A percentile compares a stretch with the other conserved stretches of the same genome.
Evolutionary conservation across 2,888 invertebrate genomes (phyloP).

Genomic region (Sphinx pinastri): DNA sequence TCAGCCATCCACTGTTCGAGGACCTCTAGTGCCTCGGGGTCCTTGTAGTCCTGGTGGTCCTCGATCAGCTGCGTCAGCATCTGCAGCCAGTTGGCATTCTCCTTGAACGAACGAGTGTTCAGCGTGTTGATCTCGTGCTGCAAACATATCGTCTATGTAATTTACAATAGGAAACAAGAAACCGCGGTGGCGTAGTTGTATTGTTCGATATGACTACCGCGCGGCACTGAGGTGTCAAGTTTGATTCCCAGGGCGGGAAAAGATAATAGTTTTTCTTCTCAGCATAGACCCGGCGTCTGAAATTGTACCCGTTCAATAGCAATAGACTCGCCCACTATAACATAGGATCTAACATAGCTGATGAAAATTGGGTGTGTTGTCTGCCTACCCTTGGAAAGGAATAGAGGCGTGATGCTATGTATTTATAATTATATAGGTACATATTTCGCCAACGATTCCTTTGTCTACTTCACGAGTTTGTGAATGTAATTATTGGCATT

Average conservation of each 20-base stretch:
- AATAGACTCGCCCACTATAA: too few species aligned
- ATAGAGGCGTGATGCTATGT: background rate
- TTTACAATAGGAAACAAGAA: too few species aligned
- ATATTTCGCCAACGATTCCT: background rate
- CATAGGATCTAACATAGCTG: too few species aligned
- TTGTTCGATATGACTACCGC: too few species aligned
- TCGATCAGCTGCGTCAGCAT: conserved; percentile 95
- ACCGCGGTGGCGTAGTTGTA: too few species aligned
- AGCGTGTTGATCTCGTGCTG: conserved; percentile 96
- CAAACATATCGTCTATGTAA: conserved; percentile 29
- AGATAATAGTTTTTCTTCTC: too few species aligned
- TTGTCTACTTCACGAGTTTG: background rate
- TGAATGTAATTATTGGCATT: background rate
- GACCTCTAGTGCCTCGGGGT: conserved; percentile 86
- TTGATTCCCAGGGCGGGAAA: too few species aligned
- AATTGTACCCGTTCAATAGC: too few species aligned
- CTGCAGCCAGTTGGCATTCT: conserved; percentile 95
- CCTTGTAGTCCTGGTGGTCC: conserved; percentile 92
- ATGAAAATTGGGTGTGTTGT: too few species aligned
- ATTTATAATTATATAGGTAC: background rate
- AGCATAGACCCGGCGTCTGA: too few species aligned
- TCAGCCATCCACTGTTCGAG: conserved; percentile 92
- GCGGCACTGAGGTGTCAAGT: too few species aligned
- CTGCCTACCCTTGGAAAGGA: background rate
- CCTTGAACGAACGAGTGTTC: conserved; percentile 92